These are phyloP conservation scores for Junonia oenone DNA, from an alignment of 2,888 invertebrate species.

Conservation along the genomic window DNA sequence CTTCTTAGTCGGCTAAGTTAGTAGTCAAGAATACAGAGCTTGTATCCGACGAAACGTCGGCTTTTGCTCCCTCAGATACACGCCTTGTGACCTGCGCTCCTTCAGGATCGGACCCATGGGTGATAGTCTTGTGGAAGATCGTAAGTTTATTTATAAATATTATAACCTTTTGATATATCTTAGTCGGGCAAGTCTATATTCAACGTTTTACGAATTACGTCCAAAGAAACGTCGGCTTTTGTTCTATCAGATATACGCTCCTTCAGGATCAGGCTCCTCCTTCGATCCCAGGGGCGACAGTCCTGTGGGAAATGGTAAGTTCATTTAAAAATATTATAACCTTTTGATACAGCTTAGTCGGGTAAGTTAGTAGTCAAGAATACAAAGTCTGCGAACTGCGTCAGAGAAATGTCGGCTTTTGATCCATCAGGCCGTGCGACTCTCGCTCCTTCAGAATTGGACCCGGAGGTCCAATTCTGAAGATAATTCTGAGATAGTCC, in stretches of 20 bases:
- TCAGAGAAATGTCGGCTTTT: conserved; percentile 84
- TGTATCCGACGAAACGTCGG: conserved; percentile 85
- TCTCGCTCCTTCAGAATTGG: conserved; percentile 88
- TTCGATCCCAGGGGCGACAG: conserved; percentile 79
- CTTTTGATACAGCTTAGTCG: too few species aligned
- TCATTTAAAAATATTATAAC: too few species aligned
- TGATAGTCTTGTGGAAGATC: conserved; percentile 34
- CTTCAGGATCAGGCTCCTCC: conserved; percentile 86
- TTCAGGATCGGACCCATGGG: conserved; percentile 84
- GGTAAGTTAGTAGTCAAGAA: conserved; percentile 86
- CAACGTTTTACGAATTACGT: conserved; percentile 90
- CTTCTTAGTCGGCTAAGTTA: too few species aligned
- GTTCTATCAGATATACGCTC: conserved; percentile 86
- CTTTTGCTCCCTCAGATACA: conserved; percentile 87
- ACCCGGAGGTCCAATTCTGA: conserved; percentile 47
- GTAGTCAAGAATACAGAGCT: conserved; percentile 86
- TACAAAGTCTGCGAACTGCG: conserved; percentile 88
- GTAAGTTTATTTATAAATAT: conserved; percentile 41
- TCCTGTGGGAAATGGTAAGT: conserved; percentile 41
- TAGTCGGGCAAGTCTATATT: too few species aligned
- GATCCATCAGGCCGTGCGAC: conserved; percentile 88
- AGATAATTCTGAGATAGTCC: too few species aligned
- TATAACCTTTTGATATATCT: too few species aligned
- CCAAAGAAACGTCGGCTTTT: conserved; percentile 83
- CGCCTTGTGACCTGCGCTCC: conserved; percentile 86